Percentiles rank a stretch among this genome's conserved stretches.
Evolutionary conservation across 1,140 invertebrate genomes (phyloP).

Genomic region (Dreissena polymorpha): DNA sequence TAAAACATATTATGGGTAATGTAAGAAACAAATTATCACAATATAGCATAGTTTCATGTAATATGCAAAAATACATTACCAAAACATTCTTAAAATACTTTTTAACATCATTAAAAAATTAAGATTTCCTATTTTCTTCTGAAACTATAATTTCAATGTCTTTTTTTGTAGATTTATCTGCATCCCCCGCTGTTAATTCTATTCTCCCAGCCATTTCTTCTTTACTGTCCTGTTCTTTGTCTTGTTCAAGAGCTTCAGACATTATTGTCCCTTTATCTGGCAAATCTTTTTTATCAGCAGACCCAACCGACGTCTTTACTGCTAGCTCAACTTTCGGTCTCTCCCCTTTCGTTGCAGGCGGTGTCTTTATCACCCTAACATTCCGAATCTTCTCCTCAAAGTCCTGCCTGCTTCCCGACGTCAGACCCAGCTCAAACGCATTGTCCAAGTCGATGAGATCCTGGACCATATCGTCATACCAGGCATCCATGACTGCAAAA

Average conservation of each 20-base stretch:
- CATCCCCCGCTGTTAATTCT: too few species aligned
- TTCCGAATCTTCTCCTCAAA: conserved; percentile 52
- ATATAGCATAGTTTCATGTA: too few species aligned
- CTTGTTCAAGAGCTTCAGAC: neutral
- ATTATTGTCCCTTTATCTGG: neutral
- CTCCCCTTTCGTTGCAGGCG: conserved; percentile 25
- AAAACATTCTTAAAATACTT: too few species aligned
- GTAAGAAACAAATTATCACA: too few species aligned
- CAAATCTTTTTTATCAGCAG: neutral
- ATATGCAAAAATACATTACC: too few species aligned
- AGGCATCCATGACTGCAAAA: conserved; percentile 63
- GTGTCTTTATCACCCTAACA: conserved; percentile 38
- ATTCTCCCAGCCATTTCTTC: neutral
- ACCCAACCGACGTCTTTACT: neutral
- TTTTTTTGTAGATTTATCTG: neutral
- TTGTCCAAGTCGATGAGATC: conserved; percentile 66
- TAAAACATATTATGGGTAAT: too few species aligned
- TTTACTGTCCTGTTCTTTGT: neutral
- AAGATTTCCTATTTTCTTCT: neutral
- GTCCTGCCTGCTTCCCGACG: conserved; percentile 24
- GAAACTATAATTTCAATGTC: neutral
- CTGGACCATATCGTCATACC: conserved; percentile 66
- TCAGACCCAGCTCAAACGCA: conserved; percentile 55
- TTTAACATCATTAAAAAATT: too few species aligned
- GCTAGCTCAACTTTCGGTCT: conserved; percentile 32